Evolutionary conservation across 2,888 invertebrate genomes (phyloP).

Genomic region (Ochropleura leucogaster): DNA sequence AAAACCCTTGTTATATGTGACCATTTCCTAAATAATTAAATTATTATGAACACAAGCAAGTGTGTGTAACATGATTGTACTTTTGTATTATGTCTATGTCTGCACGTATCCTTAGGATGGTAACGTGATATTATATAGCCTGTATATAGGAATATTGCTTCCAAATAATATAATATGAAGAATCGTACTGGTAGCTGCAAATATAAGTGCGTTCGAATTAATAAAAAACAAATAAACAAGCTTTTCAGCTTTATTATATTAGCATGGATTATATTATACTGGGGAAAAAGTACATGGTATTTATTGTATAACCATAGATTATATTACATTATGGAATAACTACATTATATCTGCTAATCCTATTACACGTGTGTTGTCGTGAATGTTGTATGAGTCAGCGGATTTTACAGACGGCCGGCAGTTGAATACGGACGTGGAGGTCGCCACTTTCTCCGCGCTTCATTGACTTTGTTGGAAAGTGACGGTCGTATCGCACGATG

Average conservation of each 20-base stretch:
- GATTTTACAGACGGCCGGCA: constrained; percentile 80
- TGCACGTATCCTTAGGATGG: background rate
- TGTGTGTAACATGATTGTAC: background rate
- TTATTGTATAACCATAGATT: background rate
- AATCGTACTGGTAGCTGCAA: background rate
- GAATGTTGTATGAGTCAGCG: constrained; percentile 83
- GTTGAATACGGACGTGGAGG: constrained; percentile 85
- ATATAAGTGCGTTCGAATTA: background rate
- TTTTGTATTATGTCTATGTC: background rate
- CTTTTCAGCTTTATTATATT: background rate
- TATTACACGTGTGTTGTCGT: constrained; percentile 18
- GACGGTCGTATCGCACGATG: constrained; percentile 83
- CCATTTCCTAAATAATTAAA: background rate
- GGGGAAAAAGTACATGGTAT: background rate
- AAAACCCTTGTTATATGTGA: background rate
- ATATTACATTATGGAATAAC: constrained; percentile 9
- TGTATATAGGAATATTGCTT: background rate
- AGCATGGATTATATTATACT: background rate
- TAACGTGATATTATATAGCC: background rate
- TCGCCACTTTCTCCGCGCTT: constrained; percentile 89
- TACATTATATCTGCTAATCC: constrained; percentile 3
- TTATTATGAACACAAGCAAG: background rate
- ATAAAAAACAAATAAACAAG: background rate
- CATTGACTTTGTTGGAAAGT: constrained; percentile 90
- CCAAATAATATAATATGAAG: background rate